Conservation (phyloP, 2,888 invertebrate species). For the Coenonympha arcania region DNA sequence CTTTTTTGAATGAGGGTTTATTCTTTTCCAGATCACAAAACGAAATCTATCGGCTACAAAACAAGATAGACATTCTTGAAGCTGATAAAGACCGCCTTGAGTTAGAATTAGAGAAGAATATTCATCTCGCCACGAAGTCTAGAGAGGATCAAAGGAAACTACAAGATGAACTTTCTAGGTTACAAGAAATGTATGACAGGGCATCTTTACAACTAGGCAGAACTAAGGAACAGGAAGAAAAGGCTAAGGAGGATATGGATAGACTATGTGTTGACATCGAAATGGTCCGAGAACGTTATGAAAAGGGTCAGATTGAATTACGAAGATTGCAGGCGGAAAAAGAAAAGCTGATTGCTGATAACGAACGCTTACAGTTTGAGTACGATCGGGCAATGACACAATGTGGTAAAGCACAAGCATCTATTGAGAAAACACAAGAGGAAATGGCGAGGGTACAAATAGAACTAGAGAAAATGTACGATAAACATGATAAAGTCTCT, state of each 20-base stretch:
- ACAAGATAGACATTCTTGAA: conserved; percentile 88
- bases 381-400: conserved; percentile 90
- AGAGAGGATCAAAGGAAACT: conserved; percentile 89
- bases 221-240: conserved; percentile 92
- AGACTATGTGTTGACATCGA: conserved; percentile 85
- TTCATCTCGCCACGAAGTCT: conserved; percentile 83
- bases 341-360: conserved; percentile 88
- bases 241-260: conserved; percentile 88
- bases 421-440: conserved; percentile 91
- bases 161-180: conserved; percentile 87
- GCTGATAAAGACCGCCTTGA: conserved; percentile 90
- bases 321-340: conserved; percentile 87
- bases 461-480: conserved; percentile 92
- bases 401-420: conserved; percentile 86
- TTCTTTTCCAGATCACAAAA: conserved; percentile 82
- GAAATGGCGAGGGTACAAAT: conserved; percentile 89
- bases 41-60: conserved; percentile 90
- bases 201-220: conserved; percentile 87
- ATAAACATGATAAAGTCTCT: conserved; percentile 90
- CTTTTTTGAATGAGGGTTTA: neutral
- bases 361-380: conserved; percentile 88
- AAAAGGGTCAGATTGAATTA: conserved; percentile 89
- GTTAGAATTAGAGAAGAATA: conserved; percentile 89
- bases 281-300: conserved; percentile 90
- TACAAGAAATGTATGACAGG: conserved; percentile 92